A percentile compares a stretch with the other conserved stretches of the same genome.
phyloP scores from a whole-genome alignment of 2,888 invertebrate species.

The Allolobophora icterica region DNA sequence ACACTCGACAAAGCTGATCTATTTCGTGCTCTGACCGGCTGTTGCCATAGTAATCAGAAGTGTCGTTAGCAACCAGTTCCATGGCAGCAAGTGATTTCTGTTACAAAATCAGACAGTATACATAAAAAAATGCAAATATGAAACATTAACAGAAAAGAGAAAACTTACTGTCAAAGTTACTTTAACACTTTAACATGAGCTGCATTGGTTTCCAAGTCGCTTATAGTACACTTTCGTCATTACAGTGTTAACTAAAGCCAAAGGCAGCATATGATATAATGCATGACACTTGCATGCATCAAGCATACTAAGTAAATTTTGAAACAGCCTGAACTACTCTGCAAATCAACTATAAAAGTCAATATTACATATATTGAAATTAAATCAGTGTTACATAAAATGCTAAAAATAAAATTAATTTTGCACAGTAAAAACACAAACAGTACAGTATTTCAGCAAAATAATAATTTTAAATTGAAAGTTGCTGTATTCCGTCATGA shows the following conservation, averaged over 20 bases:
- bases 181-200: too few species aligned
- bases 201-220: too few species aligned
- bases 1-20: constrained; percentile 65
- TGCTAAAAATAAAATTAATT: too few species aligned
- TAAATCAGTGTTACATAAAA: too few species aligned
- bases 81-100: constrained; percentile 66
- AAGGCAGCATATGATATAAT: background rate
- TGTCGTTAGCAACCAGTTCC: constrained; percentile 66
- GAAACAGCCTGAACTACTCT: background rate
- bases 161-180: background rate
- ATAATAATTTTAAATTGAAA: background rate
- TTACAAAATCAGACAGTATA: background rate
- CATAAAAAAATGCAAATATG: background rate
- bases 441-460: background rate
- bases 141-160: background rate
- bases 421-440: too few species aligned
- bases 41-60: constrained; percentile 68
- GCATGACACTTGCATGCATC: background rate
- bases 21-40: constrained; percentile 65
- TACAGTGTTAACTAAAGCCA: background rate
- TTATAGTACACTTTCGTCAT: too few species aligned
- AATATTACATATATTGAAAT: too few species aligned
- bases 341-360: background rate
- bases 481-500: background rate
- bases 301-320: background rate